Base-by-base conservation (phyloP, 2,888 invertebrate genomes). In the Melanchra persicariae region DNA sequence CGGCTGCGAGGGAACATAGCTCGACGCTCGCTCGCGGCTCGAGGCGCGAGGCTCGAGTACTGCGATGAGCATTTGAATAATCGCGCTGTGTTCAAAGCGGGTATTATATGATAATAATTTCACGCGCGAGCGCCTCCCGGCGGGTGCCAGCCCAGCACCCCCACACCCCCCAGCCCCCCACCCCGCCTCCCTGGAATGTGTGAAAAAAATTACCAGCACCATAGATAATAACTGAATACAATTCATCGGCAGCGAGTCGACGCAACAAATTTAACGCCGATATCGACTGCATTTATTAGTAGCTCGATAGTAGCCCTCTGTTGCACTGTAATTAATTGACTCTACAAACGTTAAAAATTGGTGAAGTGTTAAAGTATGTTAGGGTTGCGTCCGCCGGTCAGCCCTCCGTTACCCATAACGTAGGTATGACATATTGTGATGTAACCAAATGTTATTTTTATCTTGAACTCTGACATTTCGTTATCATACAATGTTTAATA, bases 101-200 rank as follows among this genome's bases (percentile, higher is more conserved):
- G 91, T 93, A 95, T 95, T 95, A 94, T 95, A 95, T 95, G 95
- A 95, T 95, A 96, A 95, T 96, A 95, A 95, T 95, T 95, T 94
- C 93, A 95, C 94, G 95, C 93, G 87, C 92, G 92, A 93, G 91
- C 91, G 92, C 89, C 85, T 91, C 91, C 85, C 89, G 86, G 86
- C 89, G 87, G 89, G 89, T 89, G 89, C 30, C 54, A 19, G 45
- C 45, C 87, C 83, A 82, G 80, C 49, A 57, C 83, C 88, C 89
- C 85, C 79, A n/a, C 85, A 79, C 73, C 84, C 87, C 87, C 82
- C 85, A 74, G n/a, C n/a, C 71, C 83, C 87, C 34, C 37, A 57
- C 57, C 87, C 84, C 88, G 84, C 87, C 86, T 89, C 78, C 87
- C 75, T 87, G 93, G 93, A 93, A 95, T 95, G 94, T 93, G 93